Evolutionary conservation across 2,113 vertebrate species (phyloP), one percentile per base, ranked within the genome.

Genomic region (Gracilinanus agilis): DNA sequence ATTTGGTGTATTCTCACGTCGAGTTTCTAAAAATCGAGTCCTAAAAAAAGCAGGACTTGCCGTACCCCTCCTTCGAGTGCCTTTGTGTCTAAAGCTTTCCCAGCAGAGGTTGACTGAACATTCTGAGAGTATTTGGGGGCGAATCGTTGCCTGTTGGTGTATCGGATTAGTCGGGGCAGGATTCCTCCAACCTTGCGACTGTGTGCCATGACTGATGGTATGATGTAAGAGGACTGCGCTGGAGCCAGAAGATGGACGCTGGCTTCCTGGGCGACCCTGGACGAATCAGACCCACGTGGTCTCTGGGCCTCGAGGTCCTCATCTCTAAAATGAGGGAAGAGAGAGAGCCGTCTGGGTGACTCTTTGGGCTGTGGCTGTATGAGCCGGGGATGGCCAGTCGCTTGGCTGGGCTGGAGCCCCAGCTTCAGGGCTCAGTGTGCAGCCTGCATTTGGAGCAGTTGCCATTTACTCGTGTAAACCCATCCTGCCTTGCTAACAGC

Each of bases 11-110:
- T 91, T 83, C 27, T 94, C 95, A 94, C 92, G 8, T 90, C 16
- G 88, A 49, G 19, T n/a, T 96, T 93, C 53, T 95, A 89, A 67
- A 67, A 67, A n/a, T n/a, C n/a, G n/a, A n/a, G n/a, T 75, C 61
- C 34, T 3, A 29, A 29, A 29, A 27, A 67, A 67, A 29, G 25
- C 11, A 27, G 7, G 34, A 75, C 61, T 75, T 75, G 4, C 3
- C 19, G 2, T 7, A 8, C 5, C 19, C n/a, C n/a, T 21, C 1
- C 19, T 23, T 83, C 1, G 7, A 40, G 19, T 40, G n/a, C n/a
- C n/a, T 23, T 83, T 3, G 23, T 83, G n/a, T 83, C n/a, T 40
- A 83, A 7, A 16, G n/a, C 34, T 40, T 40, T 83, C 67, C 67
- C n/a, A 83, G 16, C 7, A 40, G 40, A 40, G 19, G 67, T 23